phyloP scores from a whole-genome alignment of 2,113 vertebrate genomes.

The Vulpes vulpes region DNA sequence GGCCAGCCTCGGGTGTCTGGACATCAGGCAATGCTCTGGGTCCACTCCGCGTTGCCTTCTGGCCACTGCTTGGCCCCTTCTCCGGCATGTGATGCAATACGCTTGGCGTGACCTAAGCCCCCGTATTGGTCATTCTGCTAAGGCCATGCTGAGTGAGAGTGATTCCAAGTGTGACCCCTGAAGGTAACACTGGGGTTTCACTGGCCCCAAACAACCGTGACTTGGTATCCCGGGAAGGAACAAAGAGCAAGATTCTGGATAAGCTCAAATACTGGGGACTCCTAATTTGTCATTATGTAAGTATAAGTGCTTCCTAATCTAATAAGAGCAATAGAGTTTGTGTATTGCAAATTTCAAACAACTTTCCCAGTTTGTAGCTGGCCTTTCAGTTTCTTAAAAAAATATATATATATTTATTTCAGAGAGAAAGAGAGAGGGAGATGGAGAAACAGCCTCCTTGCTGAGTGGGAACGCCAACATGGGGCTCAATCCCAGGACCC shows the following conservation, averaged over 20 bases:
- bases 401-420: neutral
- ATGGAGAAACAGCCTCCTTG: neutral
- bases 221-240: neutral
- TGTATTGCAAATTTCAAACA: neutral
- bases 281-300: neutral
- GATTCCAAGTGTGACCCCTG: neutral
- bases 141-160: neutral
- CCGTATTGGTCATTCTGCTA: neutral
- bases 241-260: neutral
- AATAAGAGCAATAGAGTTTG: neutral
- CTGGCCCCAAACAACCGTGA: neutral
- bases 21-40: slow-evolving; percentile 89
- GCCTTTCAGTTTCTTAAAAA: neutral
- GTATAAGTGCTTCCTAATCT: neutral
- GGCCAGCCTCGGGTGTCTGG: slow-evolving; percentile 19
- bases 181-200: neutral
- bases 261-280: neutral
- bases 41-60: neutral
- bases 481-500: neutral
- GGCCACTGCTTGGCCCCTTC: neutral
- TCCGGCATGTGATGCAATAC: neutral
- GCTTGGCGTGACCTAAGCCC: neutral
- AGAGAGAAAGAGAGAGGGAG: neutral
- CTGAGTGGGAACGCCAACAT: neutral
- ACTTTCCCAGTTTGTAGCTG: neutral